These are phyloP conservation scores for Agraylea sexmaculata DNA, from an alignment of 1,140 invertebrate genomes.

Conservation along the genomic window DNA sequence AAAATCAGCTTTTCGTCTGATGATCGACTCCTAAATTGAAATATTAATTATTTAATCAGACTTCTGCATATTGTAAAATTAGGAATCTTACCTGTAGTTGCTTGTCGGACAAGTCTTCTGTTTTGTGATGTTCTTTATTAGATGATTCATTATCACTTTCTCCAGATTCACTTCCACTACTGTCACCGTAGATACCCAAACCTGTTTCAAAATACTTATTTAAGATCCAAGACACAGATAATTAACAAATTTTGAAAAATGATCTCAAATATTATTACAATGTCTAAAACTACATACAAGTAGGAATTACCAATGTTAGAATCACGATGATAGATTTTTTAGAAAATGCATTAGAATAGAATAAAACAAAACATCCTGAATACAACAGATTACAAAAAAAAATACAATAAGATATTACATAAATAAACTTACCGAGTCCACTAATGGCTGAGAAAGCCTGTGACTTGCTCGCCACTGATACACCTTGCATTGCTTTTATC, in stretches of 20 bases:
- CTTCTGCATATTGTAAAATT: background rate
- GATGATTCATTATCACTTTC: conserved; percentile 24
- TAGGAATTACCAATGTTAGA: background rate
- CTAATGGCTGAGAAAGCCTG: conserved; percentile 41
- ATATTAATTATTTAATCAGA: background rate
- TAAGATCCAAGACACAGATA: background rate
- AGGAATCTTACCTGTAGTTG: conserved; percentile 32
- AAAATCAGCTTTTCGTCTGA: conserved; percentile 31
- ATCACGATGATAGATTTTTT: background rate
- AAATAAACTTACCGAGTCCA: conserved; percentile 34
- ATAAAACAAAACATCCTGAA: background rate
- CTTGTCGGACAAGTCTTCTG: conserved; percentile 28
- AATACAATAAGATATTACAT: conserved; percentile 3
- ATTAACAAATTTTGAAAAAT: conserved; percentile 4
- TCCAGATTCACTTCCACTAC: conserved; percentile 29
- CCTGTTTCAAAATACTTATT: conserved; percentile 22
- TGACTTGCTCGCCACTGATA: conserved; percentile 37
- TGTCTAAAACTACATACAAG: background rate
- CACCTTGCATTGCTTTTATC: conserved; percentile 42
- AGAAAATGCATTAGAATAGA: background rate
- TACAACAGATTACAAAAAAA: background rate
- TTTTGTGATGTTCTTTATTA: conserved; percentile 7
- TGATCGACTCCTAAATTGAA: conserved; percentile 30
- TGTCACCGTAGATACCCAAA: conserved; percentile 39
- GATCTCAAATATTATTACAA: background rate